A percentile compares a stretch with the other conserved stretches of the same genome.
Evolutionary conservation across 1,140 invertebrate species (phyloP).

Genomic region (Drosophila pallidifrons): DNA sequence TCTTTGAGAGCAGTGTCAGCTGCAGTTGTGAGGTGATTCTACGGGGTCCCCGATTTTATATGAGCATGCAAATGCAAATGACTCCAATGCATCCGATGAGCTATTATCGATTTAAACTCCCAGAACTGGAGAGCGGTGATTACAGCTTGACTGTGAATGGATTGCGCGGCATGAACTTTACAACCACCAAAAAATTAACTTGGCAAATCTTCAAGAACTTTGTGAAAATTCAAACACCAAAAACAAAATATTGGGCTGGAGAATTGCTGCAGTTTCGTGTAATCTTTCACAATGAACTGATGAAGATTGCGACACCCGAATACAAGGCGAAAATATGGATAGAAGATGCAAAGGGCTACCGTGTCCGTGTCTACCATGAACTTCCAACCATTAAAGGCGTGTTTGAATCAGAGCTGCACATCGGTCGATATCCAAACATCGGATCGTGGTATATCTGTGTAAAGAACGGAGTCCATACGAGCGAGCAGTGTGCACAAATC

Average conservation of each 20-base stretch:
- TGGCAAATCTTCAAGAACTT: conserved; percentile 20
- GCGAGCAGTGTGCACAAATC: conserved; percentile 9
- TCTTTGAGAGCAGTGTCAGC: neutral
- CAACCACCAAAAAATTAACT: neutral
- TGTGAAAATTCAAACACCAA: conserved; percentile 46
- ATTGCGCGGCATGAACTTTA: neutral
- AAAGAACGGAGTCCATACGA: neutral
- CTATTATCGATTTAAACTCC: conserved; percentile 18
- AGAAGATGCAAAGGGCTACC: conserved; percentile 25
- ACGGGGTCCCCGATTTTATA: conserved; percentile 15
- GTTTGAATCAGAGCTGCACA: conserved; percentile 6
- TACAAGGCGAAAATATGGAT: conserved; percentile 5
- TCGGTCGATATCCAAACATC: conserved; percentile 11
- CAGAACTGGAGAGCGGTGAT: conserved; percentile 7
- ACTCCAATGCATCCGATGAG: neutral
- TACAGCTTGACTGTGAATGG: conserved; percentile 21
- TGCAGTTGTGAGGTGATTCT: conserved; percentile 22
- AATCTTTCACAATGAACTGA: conserved; percentile 27
- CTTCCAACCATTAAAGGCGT: conserved; percentile 1
- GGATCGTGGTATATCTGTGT: conserved; percentile 45
- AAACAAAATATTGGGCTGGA: conserved; percentile 13
- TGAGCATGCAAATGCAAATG: conserved; percentile 15
- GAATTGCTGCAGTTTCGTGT: conserved; percentile 42
- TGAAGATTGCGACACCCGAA: neutral
- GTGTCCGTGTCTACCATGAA: neutral